Base-by-base conservation (phyloP, 1,140 invertebrate species). In the Eumeta japonica region DNA sequence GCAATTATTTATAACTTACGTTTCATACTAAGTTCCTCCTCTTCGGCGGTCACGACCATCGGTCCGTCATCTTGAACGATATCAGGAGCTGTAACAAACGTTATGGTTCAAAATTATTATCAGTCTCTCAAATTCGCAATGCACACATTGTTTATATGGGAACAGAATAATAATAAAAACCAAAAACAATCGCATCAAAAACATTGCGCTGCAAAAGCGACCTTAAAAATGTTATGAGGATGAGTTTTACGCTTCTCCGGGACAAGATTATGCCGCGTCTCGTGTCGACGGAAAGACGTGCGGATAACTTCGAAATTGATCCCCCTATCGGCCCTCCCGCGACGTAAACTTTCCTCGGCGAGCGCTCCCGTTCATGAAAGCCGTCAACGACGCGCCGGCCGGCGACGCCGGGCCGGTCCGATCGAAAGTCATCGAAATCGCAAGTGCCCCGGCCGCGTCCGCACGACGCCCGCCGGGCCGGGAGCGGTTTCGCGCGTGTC, bases 11-110 rank as follows among this genome's bases (percentile, higher is more conserved):
- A 12, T 34, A 46, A 76, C 84, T 84, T 78, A 89, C 87, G 83
- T 83, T 86, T 88, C 55, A 83, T 77, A 58, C 81, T 88, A 47
- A 83, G 82, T 61, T 89, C 86, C 48, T 88, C 87, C 55, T 88
- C 85, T 45, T 87, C 87, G 27, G 67, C 64, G 1, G 70, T 68
- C 16, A 79, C 64, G 40, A 81, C 78, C 30, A 80, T 58, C 13
- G 68, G 65, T 38, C 64, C 61, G 35, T 73, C 68, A 60, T 88
- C 86, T 70, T 87, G 84, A 12, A 81, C 80, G 36, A 86, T 75
- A 45, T 88, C 86, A 19, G 81, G 79, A 65, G 80, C 85, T 88
- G 77, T 30, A 85, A 81, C 55, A 68, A 70, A 43, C 40, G n/a
- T 35, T 24, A 24, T 24, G n/a, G n/a, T n/a, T 24, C n/a, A 24